Base-by-base conservation (phyloP, 2,888 invertebrate genomes). In the Tenthredo scrophulariae region DNA sequence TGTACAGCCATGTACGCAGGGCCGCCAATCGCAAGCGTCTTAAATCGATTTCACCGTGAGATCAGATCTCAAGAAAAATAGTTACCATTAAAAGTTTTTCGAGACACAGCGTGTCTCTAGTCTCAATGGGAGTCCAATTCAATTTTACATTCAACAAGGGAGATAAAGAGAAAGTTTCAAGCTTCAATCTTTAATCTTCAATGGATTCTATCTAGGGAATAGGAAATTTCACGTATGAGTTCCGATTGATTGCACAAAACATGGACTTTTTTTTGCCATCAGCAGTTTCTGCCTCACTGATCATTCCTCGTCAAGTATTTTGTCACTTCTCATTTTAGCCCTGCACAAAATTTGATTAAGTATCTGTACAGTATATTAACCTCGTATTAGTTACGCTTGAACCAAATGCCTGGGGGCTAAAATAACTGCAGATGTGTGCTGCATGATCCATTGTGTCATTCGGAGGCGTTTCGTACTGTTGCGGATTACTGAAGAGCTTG, bases 271-370 rank as follows among this genome's bases (percentile, higher is more conserved):
- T 29, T 29, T 37, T 37, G 29, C 33, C 18, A 50, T 18, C 15
- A 1, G 50, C 50, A 15, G 72, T 37, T 72, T 3, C 10, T 43
- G 37, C 43, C 9, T 22, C 37, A 72, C 22, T 40, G 40, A 40
- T 72, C 9, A 72, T 40, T 40, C 22, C 43, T 3, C 72, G 22
- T 22, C 22, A 13, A 29, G 67, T 67, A 67, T 33, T 18, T 67
- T 67, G 33, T 67, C 29, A 6, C 29, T 40, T 67, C 15, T 7
- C n/a, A n/a, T 37, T 46, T 83, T 29, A 46, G 10, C 26, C 46
- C 29, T 18, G 43, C 65, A 54, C 85, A 29, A 80, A 72, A 82
- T 72, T 85, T 82, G 82, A 85, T 85, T 72, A 72, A 85, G 82
- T 82, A 37, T 40, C 70, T 50, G 72, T 29, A 70, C 82, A 82